Evolutionary conservation across 1,140 invertebrate species (phyloP).

Genomic region (Leguminivora glycinivorella): DNA sequence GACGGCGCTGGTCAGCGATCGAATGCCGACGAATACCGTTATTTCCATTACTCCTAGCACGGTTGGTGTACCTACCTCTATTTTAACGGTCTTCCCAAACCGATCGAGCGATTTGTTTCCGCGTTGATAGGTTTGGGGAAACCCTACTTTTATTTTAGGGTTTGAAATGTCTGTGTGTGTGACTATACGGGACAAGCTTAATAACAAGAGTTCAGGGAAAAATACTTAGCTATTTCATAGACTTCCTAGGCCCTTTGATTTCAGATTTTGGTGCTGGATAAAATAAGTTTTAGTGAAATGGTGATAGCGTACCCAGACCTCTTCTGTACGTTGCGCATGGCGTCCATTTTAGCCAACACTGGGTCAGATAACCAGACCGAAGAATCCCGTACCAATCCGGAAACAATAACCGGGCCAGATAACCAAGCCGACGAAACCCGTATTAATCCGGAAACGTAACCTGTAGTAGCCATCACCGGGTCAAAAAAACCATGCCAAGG

Average conservation of each 20-base stretch:
- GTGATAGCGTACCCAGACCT: slow-evolving; percentile 35
- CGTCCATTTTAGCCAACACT: background rate
- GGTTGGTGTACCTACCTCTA: slow-evolving; percentile 45
- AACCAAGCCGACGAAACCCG: background rate
- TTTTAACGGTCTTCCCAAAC: no score
- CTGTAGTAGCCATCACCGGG: background rate
- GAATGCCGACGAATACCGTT: slow-evolving; percentile 76
- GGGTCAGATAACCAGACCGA: background rate
- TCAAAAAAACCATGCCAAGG: background rate
- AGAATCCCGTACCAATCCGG: background rate
- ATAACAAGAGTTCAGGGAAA: no score
- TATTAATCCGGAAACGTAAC: no score
- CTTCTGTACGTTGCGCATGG: slow-evolving; percentile 27
- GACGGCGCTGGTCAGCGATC: slow-evolving; percentile 79
- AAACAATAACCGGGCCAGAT: no score
- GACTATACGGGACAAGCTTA: no score
- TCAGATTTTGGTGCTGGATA: slow-evolving; percentile 36
- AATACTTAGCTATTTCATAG: background rate
- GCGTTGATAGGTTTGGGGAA: no score
- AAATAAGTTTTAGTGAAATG: slow-evolving; percentile 35
- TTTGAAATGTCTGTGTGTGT: no score
- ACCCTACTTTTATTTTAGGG: no score
- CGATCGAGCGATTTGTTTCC: no score
- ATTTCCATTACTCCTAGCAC: slow-evolving; percentile 79
- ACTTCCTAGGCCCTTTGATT: slow-evolving; percentile 15